phyloP scores from a whole-genome alignment of 2,797 vertebrate genomes.

The Carapus acus region DNA sequence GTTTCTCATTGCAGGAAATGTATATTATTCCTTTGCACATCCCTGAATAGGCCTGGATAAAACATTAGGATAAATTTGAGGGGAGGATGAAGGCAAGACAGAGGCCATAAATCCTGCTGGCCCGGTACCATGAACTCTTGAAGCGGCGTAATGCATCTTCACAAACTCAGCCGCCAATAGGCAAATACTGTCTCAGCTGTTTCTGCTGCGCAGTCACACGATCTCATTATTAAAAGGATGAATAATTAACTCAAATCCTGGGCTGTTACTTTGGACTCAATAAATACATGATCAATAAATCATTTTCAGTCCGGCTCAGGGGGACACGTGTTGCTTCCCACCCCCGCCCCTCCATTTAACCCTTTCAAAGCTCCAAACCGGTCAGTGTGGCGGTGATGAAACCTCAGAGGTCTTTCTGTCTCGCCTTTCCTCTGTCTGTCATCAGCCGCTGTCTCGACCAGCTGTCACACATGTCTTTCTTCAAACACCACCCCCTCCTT shows the following conservation, averaged over 20 bases:
- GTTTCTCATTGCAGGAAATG: constrained; percentile 14
- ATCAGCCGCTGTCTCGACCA: constrained; percentile 43
- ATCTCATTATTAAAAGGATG: not conserved
- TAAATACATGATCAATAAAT: too few species aligned
- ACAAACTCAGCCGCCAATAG: not conserved
- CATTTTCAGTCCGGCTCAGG: not conserved
- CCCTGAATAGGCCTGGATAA: constrained; percentile 7
- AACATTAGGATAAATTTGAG: constrained; percentile 27
- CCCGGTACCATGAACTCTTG: constrained; percentile 6
- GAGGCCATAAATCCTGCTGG: constrained; percentile 20
- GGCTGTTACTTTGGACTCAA: too few species aligned
- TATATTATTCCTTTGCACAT: constrained; percentile 22
- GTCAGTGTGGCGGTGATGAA: constrained; percentile 42
- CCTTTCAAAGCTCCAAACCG: constrained; percentile 18
- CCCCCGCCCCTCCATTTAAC: constrained; percentile 9
- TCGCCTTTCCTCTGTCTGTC: constrained; percentile 6
- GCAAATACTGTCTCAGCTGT: not conserved
- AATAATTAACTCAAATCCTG: too few species aligned
- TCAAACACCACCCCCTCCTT: not conserved
- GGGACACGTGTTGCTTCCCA: constrained; percentile 4
- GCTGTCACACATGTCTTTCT: constrained; percentile 28
- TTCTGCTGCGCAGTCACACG: not conserved
- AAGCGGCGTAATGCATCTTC: constrained; percentile 19
- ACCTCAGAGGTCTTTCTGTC: constrained; percentile 36
- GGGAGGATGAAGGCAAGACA: constrained; percentile 30